Evolutionary conservation across 2,113 vertebrate genomes (phyloP).

Genomic region (Pygoscelis adeliae): DNA sequence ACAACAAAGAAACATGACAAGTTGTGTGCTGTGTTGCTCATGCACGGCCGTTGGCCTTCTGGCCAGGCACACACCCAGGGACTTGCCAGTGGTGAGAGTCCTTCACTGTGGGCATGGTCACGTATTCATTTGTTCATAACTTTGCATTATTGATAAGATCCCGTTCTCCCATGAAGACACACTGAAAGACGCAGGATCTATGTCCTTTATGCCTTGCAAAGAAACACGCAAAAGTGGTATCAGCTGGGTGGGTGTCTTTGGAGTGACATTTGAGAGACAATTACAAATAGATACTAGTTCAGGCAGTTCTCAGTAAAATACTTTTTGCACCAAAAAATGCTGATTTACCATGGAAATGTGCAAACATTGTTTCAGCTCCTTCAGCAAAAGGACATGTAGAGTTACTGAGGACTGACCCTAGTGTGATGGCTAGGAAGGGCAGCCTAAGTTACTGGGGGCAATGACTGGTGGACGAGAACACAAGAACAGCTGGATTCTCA

Average conservation of each 20-base stretch:
- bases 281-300: background rate
- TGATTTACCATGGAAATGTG: background rate
- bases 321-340: background rate
- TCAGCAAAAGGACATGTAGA: background rate
- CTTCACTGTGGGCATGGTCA: background rate
- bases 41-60: background rate
- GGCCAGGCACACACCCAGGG: background rate
- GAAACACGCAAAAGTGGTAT: rapidly evolving
- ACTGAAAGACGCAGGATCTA: background rate
- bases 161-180: background rate
- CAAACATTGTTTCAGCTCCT: background rate
- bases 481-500: background rate
- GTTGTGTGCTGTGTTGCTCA: background rate
- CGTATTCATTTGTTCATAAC: background rate
- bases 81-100: background rate
- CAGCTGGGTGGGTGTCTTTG: too few species aligned
- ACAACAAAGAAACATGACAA: background rate
- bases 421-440: background rate
- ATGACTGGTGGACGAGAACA: rapidly evolving
- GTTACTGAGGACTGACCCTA: background rate
- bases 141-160: background rate
- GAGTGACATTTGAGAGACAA: background rate
- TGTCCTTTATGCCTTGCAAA: background rate
- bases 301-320: background rate
- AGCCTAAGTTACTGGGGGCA: background rate